Base-by-base conservation (phyloP, 2,888 invertebrate genomes). In the Oxycera nigricornis region DNA sequence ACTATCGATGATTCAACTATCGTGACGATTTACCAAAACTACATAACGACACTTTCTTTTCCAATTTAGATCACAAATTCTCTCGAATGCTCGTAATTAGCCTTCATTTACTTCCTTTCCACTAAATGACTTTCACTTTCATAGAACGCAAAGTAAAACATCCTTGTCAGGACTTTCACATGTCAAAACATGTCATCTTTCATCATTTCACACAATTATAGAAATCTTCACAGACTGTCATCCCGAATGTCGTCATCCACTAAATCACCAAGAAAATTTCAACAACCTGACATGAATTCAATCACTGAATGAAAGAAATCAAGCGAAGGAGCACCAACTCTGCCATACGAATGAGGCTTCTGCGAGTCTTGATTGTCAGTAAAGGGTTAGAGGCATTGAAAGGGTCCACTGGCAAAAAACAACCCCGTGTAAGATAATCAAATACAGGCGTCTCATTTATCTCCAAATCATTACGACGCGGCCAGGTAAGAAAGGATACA, bases 151-250 rank as follows among this genome's bases (percentile, higher is more conserved):
- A 30, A 31, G n/a, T 24, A 41, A 20, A 52, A 22, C 9, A 31
- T 20, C 6, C 39, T 70, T 22, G 22, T 22, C 52, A 52, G 35
- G 20, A 24, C 52, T 28, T 14, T 55, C 70, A 52, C 55, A 35
- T 70, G 70, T 70, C 70, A 70, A 24, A 70, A 68, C 68, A 68
- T 68, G 68, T 68, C 68, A 68, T 68, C 26, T 50, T 52, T 22
- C 28, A 68, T 68, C 68, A 68, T 68, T 31, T 22, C 17, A 2
- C 50, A 28, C 50, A 68, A 68, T n/a, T 68, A 20, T 50, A 9
- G 28, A 68, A 50, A 68, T 68, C 62, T 24, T 55, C 61, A 62
- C 61, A 62, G 35, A 62, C 31, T 35, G 35, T 62, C 61, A 52
- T 70, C 31, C 31, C 31, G 55, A 52, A 70, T 31, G 55, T 55